phyloP scores from a whole-genome alignment of 2,797 vertebrate species.

The Pangasius macronema region DNA sequence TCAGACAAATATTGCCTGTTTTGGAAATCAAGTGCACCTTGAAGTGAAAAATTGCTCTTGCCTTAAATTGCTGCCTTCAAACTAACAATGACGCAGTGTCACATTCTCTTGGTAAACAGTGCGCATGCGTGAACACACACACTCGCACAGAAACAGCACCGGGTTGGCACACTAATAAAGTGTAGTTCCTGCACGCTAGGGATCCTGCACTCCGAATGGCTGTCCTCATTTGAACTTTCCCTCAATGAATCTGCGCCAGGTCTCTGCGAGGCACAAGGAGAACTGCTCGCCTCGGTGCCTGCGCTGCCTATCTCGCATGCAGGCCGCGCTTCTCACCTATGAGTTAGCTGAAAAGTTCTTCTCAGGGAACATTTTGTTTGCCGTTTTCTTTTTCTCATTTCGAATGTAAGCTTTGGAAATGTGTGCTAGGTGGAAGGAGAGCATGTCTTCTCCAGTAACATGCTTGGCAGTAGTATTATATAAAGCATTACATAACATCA shows the following conservation, averaged over 20 bases:
- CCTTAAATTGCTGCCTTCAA: conserved; percentile 23
- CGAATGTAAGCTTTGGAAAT: background rate
- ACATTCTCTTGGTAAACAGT: conserved; percentile 33
- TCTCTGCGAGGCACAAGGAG: conserved; percentile 62
- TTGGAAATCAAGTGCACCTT: conserved; percentile 19
- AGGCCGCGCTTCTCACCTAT: conserved; percentile 22
- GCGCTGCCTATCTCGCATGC: background rate
- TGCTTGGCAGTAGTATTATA: background rate
- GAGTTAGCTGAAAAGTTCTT: conserved; percentile 12
- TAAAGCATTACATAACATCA: conserved; percentile 14
- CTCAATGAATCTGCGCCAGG: conserved; percentile 67
- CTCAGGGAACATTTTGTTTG: conserved; percentile 5
- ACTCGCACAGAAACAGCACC: conserved; percentile 53
- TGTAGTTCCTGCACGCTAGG: conserved; percentile 70
- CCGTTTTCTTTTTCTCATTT: background rate
- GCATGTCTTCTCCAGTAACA: background rate
- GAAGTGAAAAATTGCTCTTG: conserved; percentile 12
- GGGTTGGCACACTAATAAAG: conserved; percentile 72
- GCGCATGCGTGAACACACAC: conserved; percentile 33
- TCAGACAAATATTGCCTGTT: background rate
- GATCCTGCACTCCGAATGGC: conserved; percentile 68
- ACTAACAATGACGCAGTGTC: conserved; percentile 37
- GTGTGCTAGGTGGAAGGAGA: conserved; percentile 12
- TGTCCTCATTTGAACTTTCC: conserved; percentile 77
- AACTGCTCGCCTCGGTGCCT: conserved; percentile 49